Conservation (phyloP, 2,113 vertebrate genomes). For the Tupaia tana region DNA sequence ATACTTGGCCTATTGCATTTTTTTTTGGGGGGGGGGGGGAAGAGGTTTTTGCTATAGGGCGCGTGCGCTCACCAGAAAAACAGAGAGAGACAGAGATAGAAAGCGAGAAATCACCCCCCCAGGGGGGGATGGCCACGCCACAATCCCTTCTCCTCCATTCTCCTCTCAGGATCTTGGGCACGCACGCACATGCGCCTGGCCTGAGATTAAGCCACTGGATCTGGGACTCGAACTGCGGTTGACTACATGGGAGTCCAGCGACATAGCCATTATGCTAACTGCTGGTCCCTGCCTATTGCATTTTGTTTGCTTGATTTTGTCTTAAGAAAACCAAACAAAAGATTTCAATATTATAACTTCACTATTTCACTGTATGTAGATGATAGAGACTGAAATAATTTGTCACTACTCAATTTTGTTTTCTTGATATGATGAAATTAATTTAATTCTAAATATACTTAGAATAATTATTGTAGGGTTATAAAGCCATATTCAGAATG, state of each 20-base stretch:
- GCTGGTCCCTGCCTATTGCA: background rate
- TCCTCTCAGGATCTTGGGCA: too few relatives aligned
- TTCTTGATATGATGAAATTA: background rate
- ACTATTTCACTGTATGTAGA: background rate
- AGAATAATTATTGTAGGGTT: background rate
- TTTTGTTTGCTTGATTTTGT: background rate
- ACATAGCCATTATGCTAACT: too few relatives aligned
- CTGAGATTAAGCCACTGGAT: too few relatives aligned
- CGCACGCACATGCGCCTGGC: too few relatives aligned
- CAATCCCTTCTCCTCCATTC: too few relatives aligned
- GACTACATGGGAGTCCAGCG: too few relatives aligned
- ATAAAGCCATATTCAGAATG: constrained; percentile 3
- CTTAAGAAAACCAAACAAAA: constrained; percentile 1
- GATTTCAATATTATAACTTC: background rate
- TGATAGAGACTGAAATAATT: background rate
- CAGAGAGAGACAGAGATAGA: too few relatives aligned
- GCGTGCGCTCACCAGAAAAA: too few relatives aligned
- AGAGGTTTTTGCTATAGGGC: too few relatives aligned
- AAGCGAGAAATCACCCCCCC: too few relatives aligned
- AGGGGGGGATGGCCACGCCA: too few relatives aligned
- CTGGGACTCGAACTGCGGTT: too few relatives aligned
- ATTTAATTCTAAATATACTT: background rate
- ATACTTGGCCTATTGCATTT: background rate
- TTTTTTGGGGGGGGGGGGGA: background rate
- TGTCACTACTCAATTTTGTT: background rate